A percentile compares a stretch with the other conserved stretches of the same genome.
Conservation (phyloP, 2,888 invertebrate species). For the Phlogophora meticulosa region DNA sequence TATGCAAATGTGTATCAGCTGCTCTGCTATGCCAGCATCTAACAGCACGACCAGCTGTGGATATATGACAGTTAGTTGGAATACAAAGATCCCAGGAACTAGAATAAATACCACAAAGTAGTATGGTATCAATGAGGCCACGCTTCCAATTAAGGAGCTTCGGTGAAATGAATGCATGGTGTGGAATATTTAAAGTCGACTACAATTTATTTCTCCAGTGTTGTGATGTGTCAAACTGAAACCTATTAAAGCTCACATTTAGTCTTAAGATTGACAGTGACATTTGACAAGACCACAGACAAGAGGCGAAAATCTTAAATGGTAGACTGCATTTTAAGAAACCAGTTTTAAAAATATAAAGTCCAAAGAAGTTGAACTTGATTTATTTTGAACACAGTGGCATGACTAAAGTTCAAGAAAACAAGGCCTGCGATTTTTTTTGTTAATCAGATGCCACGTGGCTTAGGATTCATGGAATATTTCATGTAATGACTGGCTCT, state of each 20-base stretch:
- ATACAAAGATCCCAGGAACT: constrained; percentile 76
- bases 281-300: constrained; percentile 46
- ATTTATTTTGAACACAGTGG: constrained; percentile 37
- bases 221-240: neutral
- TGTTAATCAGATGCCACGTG: neutral
- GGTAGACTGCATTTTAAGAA: constrained; percentile 45
- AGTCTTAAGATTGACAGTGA: constrained; percentile 57
- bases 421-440: constrained; percentile 14
- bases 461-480: neutral
- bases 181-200: neutral
- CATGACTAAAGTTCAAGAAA: constrained; percentile 35
- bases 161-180: constrained; percentile 23
- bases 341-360: constrained; percentile 57
- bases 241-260: constrained; percentile 6
- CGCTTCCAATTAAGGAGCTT: constrained; percentile 20
- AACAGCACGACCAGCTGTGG: constrained; percentile 70
- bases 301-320: constrained; percentile 37
- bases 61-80: constrained; percentile 76
- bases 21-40: constrained; percentile 67
- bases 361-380: constrained; percentile 48
- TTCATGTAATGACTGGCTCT: too few relatives aligned
- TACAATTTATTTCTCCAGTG: constrained; percentile 13
- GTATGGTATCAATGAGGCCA: constrained; percentile 68
- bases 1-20: constrained; percentile 70
- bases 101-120: constrained; percentile 69